Base-by-base conservation (phyloP, 2,888 invertebrate species). In the Oligia strigilis region DNA sequence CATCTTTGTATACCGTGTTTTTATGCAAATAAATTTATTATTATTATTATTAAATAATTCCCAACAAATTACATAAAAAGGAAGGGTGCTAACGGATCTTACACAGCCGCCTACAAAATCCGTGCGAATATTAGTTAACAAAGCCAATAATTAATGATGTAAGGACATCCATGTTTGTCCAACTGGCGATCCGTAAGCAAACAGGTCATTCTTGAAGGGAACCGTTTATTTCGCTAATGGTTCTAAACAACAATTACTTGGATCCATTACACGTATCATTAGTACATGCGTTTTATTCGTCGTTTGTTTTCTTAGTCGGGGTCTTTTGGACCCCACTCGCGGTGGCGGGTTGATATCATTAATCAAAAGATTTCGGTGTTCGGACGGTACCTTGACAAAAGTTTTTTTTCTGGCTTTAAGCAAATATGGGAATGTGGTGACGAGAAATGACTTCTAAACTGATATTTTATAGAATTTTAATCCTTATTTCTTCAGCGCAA, bases 211-310 rank as follows among this genome's bases (percentile, higher is more conserved):
- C 92, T 93, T 92, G 91, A 90, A 91, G 90, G 81, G 91, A 93
- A 92, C 88, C 92, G 92, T 91, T 90, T 87, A 84, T 86, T 85
- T 89, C 84, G 89, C 94, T 95, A 95, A 96, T 95, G 95, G 95
- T 92, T 92, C 89, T 78, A 85, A 36, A 89, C 86, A 92, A 95
- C 95, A 95, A 96, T 96, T 94, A 96, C 95, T 95, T 93, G 87
- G 94, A 93, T 91, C 95, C 95, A 96, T 96, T 96, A 95, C 92
- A 89, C 83, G 91, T 93, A 95, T 96, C 96, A 96, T 96, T 96
- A 96, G 94, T 91, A 92, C 67, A 80, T 43, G 72, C 72, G 92
- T 94, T 94, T 92, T 93, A 92, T 94, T 93, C 91, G 91, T 87
- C 92, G 90, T 95, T 95, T 95, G 95, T 96, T 96, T 96, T 94